Evolutionary conservation across 2,888 invertebrate species (phyloP), one percentile per base, ranked within the genome.

Genomic region (Strigamia maritima): DNA sequence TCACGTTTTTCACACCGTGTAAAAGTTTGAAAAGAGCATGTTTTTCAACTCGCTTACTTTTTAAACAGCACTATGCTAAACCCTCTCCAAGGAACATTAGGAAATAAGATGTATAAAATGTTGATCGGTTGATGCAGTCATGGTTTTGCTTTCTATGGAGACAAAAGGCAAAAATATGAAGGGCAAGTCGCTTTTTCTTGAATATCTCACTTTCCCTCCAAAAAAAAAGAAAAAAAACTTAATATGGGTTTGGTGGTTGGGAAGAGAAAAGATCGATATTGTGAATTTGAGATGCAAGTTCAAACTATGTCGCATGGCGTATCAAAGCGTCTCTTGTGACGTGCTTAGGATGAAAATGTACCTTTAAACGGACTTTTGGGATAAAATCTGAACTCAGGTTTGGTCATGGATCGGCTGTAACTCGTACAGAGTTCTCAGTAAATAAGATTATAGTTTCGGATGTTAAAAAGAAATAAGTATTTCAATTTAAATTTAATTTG

Each of bases 281-380:
- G 54, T 22, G 54, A 54, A 54, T 54, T 54, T 54, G 54, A 54
- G 54, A 54, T 54, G 54, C 54, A 54, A 54, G 54, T 54, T 54
- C 54, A 54, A 54, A 19, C 54, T 54, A 54, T 54, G 54, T 54
- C 54, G 54, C 54, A 54, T 54, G 54, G 54, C 54, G 54, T 54
- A 22, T 54, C 54, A 54, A 54, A 54, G 54, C 54, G 54, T 54
- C 54, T 54, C 54, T 54, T 54, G 54, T 54, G 54, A 54, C 54
- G 54, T 54, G 54, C 54, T 54, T 54, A 54, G 54, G 54, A 54
- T 54, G 54, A 54, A 54, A 54, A 54, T 54, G 54, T 19, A 54
- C 54, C 19, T 54, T 54, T 54, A 54, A 54, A 54, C 54, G 54
- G 54, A 54, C 54, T 54, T 19, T 19, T 54, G 54, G 54, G 54